These are phyloP conservation scores for Trichonephila clavipes DNA, from an alignment of 1,140 invertebrate genomes.

Conservation along the genomic window DNA sequence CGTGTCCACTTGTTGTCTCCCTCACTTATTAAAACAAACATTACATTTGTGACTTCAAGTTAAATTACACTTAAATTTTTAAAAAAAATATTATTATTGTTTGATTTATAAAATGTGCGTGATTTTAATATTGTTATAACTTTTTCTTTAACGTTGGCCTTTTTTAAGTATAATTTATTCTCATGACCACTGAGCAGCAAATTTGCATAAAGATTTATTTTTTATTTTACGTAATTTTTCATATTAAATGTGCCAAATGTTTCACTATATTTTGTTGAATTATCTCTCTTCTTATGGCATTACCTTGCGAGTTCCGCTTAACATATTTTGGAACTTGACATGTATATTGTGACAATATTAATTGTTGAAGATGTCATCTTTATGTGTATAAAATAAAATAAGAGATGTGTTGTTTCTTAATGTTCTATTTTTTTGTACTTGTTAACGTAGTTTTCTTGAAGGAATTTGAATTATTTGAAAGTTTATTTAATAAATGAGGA, in stretches of 20 bases:
- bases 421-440: background rate
- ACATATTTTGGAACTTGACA: background rate
- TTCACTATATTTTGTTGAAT: background rate
- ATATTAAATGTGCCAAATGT: conserved; percentile 37
- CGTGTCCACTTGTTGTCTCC: background rate
- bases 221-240: conserved; percentile 24
- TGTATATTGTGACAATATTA: background rate
- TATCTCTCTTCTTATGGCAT: background rate
- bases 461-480: background rate
- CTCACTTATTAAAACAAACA: background rate
- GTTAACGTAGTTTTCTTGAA: background rate
- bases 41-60: background rate
- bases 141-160: background rate
- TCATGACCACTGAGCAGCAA: conserved; percentile 34
- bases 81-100: background rate
- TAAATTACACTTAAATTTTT: background rate
- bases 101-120: too few relatives aligned
- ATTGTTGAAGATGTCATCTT: background rate
- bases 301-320: background rate
- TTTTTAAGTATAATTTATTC: conserved; percentile 1
- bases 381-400: background rate
- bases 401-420: background rate
- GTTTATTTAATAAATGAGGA: too few relatives aligned
- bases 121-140: background rate
- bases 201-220: background rate